Evolutionary conservation across 2,888 invertebrate genomes (phyloP).

Genomic region (Falcaria lacertinaria): DNA sequence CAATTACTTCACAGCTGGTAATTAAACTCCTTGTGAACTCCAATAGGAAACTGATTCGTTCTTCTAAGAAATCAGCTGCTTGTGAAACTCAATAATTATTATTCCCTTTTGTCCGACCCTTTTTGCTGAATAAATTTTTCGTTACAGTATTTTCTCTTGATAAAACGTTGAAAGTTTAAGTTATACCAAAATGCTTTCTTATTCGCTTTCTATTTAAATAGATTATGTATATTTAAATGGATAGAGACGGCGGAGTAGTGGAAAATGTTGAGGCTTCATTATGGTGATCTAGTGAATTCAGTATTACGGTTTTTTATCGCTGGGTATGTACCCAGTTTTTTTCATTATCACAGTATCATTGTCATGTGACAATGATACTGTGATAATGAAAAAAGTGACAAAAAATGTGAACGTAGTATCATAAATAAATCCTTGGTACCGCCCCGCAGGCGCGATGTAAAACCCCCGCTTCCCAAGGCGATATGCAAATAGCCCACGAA

Average conservation of each 20-base stretch:
- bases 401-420: conserved; percentile 4
- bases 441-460: conserved; percentile 10
- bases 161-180: background rate
- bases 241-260: background rate
- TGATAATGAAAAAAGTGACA: too few relatives aligned
- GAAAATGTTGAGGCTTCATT: background rate
- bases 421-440: conserved; percentile 4
- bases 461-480: conserved; percentile 24
- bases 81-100: conserved; percentile 27
- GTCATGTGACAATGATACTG: too few relatives aligned
- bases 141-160: conserved; percentile 4
- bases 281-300: too few relatives aligned
- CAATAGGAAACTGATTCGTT: conserved; percentile 25
- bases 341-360: too few relatives aligned
- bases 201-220: background rate
- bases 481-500: conserved; percentile 49
- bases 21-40: conserved; percentile 22
- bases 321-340: too few relatives aligned
- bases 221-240: too few relatives aligned
- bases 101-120: conserved; percentile 17
- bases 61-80: conserved; percentile 23
- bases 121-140: conserved; percentile 13
- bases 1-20: conserved; percentile 19
- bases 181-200: background rate
- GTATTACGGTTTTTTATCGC: too few relatives aligned